Evolutionary conservation across 2,113 vertebrate species (phyloP).

Genomic region (Astur gentilis): DNA sequence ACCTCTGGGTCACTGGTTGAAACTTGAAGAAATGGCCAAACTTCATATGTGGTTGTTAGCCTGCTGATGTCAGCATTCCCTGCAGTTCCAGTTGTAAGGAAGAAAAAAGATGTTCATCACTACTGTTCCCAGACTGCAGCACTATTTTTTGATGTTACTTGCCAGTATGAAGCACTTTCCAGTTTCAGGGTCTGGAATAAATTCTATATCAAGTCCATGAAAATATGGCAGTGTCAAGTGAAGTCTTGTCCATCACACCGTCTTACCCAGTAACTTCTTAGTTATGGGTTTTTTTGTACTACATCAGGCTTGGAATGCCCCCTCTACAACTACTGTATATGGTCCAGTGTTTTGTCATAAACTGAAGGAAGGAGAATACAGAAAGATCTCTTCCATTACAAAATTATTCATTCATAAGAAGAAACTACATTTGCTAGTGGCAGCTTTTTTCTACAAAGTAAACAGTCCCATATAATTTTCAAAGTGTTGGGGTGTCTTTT

Average conservation of each 20-base stretch:
- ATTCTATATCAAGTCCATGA: neutral
- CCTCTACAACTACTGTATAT: neutral
- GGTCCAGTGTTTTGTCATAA: neutral
- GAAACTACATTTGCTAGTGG: neutral
- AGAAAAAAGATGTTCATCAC: neutral
- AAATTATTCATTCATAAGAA: neutral
- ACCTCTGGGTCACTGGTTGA: neutral
- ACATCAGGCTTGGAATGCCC: neutral
- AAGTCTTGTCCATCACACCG: neutral
- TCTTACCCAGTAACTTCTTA: neutral
- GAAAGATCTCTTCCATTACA: neutral
- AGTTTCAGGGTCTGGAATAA: neutral
- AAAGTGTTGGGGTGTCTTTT: neutral
- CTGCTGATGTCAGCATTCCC: neutral
- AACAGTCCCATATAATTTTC: neutral
- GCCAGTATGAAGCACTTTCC: neutral
- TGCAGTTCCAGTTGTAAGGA: neutral
- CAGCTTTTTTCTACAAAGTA: neutral
- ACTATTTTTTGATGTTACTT: neutral
- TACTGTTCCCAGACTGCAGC: neutral
- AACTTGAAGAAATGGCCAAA: neutral
- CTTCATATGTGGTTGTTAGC: neutral
- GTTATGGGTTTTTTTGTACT: neutral
- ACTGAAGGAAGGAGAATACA: neutral
- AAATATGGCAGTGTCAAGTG: neutral